Evolutionary conservation across 35 echinoderm and acorn worm species (phyloP).

Genomic region (Strongylocentrotus purpuratus): DNA sequence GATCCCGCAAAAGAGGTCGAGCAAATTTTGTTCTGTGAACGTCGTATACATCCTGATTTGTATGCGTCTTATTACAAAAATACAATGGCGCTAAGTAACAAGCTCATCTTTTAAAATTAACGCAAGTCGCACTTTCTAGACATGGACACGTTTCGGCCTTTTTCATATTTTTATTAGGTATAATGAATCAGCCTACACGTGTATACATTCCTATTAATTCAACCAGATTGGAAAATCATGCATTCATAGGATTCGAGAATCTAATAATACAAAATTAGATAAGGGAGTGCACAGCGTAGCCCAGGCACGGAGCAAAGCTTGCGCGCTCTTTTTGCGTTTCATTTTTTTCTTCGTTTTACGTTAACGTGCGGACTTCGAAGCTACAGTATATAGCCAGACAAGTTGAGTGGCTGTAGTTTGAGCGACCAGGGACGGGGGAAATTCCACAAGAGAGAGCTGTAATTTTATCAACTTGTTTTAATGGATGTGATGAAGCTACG

Average conservation of each 20-base stretch:
- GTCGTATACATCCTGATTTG: too few species aligned
- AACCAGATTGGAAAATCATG: constrained; percentile 49
- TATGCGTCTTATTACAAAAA: background rate
- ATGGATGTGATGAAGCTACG: background rate
- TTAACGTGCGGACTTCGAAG: background rate
- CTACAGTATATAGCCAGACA: background rate
- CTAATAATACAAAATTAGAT: constrained; percentile 52
- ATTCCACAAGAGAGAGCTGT: background rate
- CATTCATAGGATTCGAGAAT: constrained; percentile 44
- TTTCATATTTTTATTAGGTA: constrained; percentile 23
- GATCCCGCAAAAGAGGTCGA: too few species aligned
- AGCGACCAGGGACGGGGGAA: background rate
- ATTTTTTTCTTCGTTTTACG: background rate
- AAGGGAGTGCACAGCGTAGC: background rate
- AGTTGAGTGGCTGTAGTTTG: background rate
- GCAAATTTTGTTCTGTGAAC: too few species aligned
- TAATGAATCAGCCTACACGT: constrained; percentile 47
- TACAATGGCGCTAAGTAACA: background rate
- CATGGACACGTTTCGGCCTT: background rate
- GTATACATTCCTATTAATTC: constrained; percentile 54
- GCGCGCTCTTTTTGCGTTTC: background rate
- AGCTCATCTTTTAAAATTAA: too few species aligned
- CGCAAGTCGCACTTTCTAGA: background rate
- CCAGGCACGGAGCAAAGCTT: background rate
- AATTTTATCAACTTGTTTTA: constrained; percentile 20